A percentile compares a stretch with the other conserved stretches of the same genome.
Conservation (phyloP, 2,888 invertebrate genomes). For the Drosophila helvetica region DNA sequence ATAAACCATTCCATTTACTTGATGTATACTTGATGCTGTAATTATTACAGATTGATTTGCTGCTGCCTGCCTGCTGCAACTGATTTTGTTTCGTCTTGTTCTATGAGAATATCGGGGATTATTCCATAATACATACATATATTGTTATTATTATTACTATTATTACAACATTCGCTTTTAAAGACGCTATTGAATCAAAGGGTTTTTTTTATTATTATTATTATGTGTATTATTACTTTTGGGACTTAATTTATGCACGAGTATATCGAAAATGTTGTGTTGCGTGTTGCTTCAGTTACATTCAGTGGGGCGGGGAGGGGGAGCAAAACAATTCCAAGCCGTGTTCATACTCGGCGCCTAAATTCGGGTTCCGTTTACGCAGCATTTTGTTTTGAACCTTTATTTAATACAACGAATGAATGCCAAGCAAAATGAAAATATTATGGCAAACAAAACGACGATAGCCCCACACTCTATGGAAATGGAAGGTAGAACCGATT, state of each 20-base stretch:
- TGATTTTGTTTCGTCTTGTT: slow-evolving; percentile 8
- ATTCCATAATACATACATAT: slow-evolving; percentile 17
- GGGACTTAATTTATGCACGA: slow-evolving; percentile 29
- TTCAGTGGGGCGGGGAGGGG: slow-evolving; percentile 6
- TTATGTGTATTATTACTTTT: slow-evolving; percentile 17
- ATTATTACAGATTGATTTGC: slow-evolving; percentile 31
- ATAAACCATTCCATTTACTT: slow-evolving; percentile 33
- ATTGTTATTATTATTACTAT: slow-evolving; percentile 27
- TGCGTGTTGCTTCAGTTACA: slow-evolving; percentile 8
- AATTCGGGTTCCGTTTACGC: slow-evolving; percentile 64
- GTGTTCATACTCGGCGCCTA: slow-evolving; percentile 68
- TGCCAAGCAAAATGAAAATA: slow-evolving; percentile 41
- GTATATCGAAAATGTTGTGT: slow-evolving; percentile 31
- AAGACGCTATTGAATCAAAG: slow-evolving; percentile 21
- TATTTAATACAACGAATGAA: background rate
- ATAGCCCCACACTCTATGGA: slow-evolving; percentile 1
- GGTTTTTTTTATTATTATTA: background rate
- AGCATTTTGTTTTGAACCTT: slow-evolving; percentile 17
- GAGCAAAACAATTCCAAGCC: slow-evolving; percentile 51
- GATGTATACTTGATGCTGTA: slow-evolving; percentile 27
- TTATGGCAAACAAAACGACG: slow-evolving; percentile 12
- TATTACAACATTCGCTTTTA: slow-evolving; percentile 25
- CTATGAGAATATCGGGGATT: slow-evolving; percentile 26
- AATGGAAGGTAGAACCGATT: background rate
- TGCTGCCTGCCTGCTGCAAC: background rate